Evolutionary conservation across 2,797 vertebrate genomes (phyloP), one percentile per base, ranked within the genome.

Genomic region (Micromesistius poutassou): DNA sequence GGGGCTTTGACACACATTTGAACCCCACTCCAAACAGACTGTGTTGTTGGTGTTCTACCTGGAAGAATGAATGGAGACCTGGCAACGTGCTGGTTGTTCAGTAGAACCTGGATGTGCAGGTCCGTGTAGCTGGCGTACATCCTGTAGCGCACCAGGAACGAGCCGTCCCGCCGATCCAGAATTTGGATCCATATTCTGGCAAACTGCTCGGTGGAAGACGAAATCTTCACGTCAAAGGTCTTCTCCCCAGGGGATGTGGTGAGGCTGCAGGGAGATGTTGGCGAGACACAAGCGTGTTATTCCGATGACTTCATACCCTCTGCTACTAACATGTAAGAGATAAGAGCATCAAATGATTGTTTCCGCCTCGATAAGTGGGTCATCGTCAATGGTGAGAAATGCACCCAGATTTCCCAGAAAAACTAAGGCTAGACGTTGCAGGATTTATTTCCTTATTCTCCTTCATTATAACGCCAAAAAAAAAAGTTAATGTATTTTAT

Each of bases 101-200:
- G 90, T 84, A 95, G 89, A 74, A 99, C 79, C 78, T 97, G 94
- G 83, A 99, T 84, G 82, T 93, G 95, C 83, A 99, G 89, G 81
- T 91, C 95, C 22, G 85, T 90, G 91, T 99, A 99, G 91, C 95
- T 97, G 66, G 97, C 96, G 4, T 99, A 99, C 97, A 99, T 96
- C 90, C 96, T 94, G 85, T 98, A 99, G 42, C 98, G 95, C 19
- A 98, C 97, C 30, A 99, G 92, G 83, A 98, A 98, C 8, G 98
- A 98, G 2, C 98, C 98, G 86, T 99, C 98, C 71, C 93, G 95
- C 72, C 97, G 94, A 86, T 99, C 98, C 90, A 99, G 93, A 76
- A 98, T 92, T 85, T 99, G 98, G 75, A 97, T 91, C 88, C 98
- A 98, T 73, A 98, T 95, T 82, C 98, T 94, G 81, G 96, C 96